These are phyloP conservation scores for Amiota minor DNA, from an alignment of 2,888 invertebrate species.

Conservation along the genomic window DNA sequence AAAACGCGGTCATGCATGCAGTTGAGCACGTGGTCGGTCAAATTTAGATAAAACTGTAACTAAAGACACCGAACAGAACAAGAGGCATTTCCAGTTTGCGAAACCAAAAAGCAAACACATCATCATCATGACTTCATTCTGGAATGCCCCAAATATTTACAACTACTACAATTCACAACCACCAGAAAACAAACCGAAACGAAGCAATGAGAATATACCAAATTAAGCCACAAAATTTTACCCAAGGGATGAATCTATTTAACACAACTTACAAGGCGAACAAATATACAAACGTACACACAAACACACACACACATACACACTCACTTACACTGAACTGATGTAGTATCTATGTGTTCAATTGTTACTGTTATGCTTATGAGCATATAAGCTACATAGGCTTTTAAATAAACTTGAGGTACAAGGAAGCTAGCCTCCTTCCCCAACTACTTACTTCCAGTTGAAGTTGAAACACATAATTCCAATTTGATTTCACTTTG, in stretches of 20 bases:
- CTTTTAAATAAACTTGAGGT: slow-evolving; percentile 2
- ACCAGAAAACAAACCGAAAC: no score
- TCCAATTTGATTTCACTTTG: slow-evolving; percentile 12
- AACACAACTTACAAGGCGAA: slow-evolving; percentile 34
- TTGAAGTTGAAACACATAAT: slow-evolving; percentile 16
- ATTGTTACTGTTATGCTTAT: slow-evolving; percentile 4
- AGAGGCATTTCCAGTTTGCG: no score
- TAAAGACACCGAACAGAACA: no score
- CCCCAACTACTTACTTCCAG: no score
- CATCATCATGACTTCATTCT: no score
- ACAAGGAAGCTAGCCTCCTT: not conserved
- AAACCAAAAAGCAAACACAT: no score
- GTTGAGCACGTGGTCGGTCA: no score
- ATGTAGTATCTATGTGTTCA: no score
- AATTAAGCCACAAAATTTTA: slow-evolving; percentile 5
- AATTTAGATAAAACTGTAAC: no score
- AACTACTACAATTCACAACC: no score
- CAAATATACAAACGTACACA: slow-evolving; percentile 22
- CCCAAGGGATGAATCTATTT: slow-evolving; percentile 36
- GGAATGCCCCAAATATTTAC: no score
- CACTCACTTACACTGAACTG: not conserved
- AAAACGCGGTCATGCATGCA: no score
- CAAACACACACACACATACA: slow-evolving; percentile 31
- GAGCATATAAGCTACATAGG: slow-evolving; percentile 23
- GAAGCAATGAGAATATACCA: not conserved